Evolutionary conservation across 2,113 vertebrate genomes (phyloP), one percentile per base, ranked within the genome.

Genomic region (Apeltes quadracus): DNA sequence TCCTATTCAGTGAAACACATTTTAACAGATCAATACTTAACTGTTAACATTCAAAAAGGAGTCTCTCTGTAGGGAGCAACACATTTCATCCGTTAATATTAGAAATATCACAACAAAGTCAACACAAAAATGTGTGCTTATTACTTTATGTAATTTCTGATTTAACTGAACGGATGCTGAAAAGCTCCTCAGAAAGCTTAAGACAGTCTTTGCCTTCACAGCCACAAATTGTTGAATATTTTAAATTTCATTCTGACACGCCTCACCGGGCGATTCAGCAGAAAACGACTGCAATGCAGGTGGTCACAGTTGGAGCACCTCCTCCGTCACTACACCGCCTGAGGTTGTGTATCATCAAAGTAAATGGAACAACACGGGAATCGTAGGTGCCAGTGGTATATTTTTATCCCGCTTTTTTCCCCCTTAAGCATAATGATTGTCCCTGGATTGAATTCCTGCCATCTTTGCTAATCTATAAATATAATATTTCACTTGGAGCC

Each of bases 261-360:
- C 16, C 54, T 61, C 56, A 38, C n/a, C 41, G 58, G 54, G n/a
- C 20, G 32, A 56, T 7, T 48, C 58, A 20, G 6, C 34, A 25
- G 36, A 53, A 27, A 16, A 65, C 50, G 22, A 20, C 29, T 25
- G 2, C 7, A 20, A 44, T 12, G 2, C 15, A 18, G 34, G 46
- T 61, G 56, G 54, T 53, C 51, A 58, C 57, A 76, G 61, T 12
- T 68, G 39, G 44, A 69, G 54, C 36, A 5, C 16, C 29, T 56
- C 36, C 11, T 10, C 57, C n/a, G 36, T 3, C 43, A 68, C 9
- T 10, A 34, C 25, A 34, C 11, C 11, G 34, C 61, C 65, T 56
- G 51, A 62, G 54, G 48, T 58, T 18, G 29, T 25, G 34, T 5
- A 15, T 51, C 41, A 22, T 68, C 44, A 54, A 29, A 38, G 29